Conservation (phyloP, 2,797 vertebrate species). For the Crocidura indochinensis region DNA sequence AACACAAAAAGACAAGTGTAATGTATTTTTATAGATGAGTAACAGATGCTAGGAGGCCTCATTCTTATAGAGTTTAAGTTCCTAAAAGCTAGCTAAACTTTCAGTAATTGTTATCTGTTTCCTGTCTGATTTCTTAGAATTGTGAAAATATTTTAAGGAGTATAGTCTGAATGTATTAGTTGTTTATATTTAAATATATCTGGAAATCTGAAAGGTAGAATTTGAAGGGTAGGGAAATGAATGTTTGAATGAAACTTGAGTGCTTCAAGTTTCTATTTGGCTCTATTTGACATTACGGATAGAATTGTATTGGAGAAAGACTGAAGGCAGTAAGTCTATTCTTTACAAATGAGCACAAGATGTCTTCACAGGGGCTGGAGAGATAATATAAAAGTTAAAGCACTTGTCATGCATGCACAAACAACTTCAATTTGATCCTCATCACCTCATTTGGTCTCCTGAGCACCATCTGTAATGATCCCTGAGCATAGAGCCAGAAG, state of each 20-base stretch:
- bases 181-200: not conserved
- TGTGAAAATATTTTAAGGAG: not conserved
- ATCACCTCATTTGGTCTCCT: too few relatives aligned
- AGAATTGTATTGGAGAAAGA: accelerated
- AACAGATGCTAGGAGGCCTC: not conserved
- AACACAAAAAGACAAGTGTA: not conserved
- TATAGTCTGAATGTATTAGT: not conserved
- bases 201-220: not conserved
- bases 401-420: too few relatives aligned
- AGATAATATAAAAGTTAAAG: too few relatives aligned
- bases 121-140: not conserved
- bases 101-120: not conserved
- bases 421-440: too few relatives aligned
- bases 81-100: not conserved
- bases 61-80: not conserved
- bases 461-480: too few relatives aligned
- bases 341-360: not conserved
- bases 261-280: too few relatives aligned
- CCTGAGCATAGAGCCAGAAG: too few relatives aligned
- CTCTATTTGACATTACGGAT: not conserved
- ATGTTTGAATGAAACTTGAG: not conserved
- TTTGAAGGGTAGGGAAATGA: not conserved
- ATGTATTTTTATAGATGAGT: not conserved
- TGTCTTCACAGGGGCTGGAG: too few relatives aligned
- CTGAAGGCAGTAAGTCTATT: not conserved